Conservation (phyloP, 2,113 vertebrate species). For the Solea solea region DNA sequence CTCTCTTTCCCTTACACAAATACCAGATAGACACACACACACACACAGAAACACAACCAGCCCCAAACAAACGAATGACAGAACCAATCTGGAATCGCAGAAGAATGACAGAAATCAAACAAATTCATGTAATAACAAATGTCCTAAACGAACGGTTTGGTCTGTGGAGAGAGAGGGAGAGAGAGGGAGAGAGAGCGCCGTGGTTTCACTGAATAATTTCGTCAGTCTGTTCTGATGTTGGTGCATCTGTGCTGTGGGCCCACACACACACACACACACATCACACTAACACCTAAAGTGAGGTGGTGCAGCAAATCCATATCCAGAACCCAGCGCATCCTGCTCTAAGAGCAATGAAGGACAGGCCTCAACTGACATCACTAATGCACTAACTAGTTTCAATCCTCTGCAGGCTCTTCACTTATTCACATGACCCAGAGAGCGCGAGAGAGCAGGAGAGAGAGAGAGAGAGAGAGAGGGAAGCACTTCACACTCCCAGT, state of each 20-base stretch:
- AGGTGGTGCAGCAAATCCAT: slow-evolving; percentile 42
- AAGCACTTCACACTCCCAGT: slow-evolving; percentile 94
- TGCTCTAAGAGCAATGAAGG: slow-evolving; percentile 65
- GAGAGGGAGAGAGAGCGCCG: slow-evolving; percentile 4
- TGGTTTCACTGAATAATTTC: slow-evolving; percentile 28
- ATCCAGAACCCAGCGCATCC: slow-evolving; percentile 47
- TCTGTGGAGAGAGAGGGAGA: slow-evolving; percentile 11
- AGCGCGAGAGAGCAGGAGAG: slow-evolving; percentile 41
- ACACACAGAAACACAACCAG: slow-evolving; percentile 9
- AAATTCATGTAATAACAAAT: slow-evolving; percentile 50
- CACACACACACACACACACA: slow-evolving; percentile 1
- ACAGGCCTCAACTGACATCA: slow-evolving; percentile 87
- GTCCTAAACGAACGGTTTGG: slow-evolving; percentile 39
- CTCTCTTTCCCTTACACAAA: not conserved
- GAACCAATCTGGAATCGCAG: slow-evolving; percentile 47
- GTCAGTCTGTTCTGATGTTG: slow-evolving; percentile 26
- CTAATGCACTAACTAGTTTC: slow-evolving; percentile 96
- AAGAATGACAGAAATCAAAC: slow-evolving; percentile 56
- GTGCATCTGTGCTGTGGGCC: slow-evolving; percentile 23
- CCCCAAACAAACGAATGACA: slow-evolving; percentile 50
- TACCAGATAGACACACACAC: slow-evolving; percentile 13
- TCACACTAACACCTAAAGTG: slow-evolving; percentile 24
- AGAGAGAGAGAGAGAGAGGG: slow-evolving; percentile 54
- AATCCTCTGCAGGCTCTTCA: slow-evolving; percentile 93
- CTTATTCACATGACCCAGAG: slow-evolving; percentile 87